Conservation (phyloP, 2,113 vertebrate genomes). For the Columbina picui region DNA sequence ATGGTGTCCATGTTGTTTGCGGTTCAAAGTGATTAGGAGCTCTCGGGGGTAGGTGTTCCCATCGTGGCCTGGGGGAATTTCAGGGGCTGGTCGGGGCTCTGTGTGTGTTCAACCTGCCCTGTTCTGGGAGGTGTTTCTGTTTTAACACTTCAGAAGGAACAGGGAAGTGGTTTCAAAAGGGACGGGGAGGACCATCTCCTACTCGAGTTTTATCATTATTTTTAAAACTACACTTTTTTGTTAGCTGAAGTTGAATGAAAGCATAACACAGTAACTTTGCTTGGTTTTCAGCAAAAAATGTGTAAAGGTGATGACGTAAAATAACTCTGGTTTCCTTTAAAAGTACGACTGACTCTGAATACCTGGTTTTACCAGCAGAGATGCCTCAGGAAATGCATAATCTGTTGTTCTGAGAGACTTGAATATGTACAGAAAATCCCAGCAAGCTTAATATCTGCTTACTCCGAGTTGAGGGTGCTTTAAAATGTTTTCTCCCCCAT, state of each 20-base stretch:
- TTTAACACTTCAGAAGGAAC: fast-evolving
- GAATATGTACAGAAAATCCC: not conserved
- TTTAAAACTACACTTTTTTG: not conserved
- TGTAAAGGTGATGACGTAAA: not conserved
- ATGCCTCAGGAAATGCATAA: not conserved
- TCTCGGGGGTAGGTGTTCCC: not conserved
- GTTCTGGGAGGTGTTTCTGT: not conserved
- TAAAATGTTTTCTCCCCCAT: not conserved
- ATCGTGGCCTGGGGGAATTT: not conserved
- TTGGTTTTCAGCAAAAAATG: not conserved
- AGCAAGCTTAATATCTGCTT: not conserved
- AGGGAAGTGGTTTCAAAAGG: not conserved
- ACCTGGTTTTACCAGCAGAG: not conserved
- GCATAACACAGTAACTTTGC: not conserved
- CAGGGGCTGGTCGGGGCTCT: not conserved
- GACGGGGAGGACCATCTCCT: not conserved
- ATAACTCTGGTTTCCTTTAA: not conserved
- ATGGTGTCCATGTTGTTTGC: constrained; percentile 25
- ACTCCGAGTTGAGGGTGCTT: not conserved
- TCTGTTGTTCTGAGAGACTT: not conserved
- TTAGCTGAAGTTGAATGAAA: not conserved
- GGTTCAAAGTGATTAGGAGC: not conserved
- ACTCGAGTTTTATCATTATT: fast-evolving
- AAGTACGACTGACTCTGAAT: not conserved
- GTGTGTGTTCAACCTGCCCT: not conserved